These are phyloP conservation scores for Tachuris rubrigastra DNA, from an alignment of 2,113 vertebrate genomes.

Conservation along the genomic window DNA sequence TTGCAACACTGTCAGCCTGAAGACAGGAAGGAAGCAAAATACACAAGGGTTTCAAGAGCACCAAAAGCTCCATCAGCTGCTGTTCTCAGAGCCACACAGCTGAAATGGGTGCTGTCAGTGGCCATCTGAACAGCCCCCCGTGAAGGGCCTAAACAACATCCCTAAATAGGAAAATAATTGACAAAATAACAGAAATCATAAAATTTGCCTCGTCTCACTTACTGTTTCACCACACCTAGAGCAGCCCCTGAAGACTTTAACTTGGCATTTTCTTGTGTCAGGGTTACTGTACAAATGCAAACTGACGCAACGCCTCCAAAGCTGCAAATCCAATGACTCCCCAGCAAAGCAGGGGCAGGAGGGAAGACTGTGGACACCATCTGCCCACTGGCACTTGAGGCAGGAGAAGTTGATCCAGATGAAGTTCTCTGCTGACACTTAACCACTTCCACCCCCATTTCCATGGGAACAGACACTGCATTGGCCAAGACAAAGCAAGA, in stretches of 20 bases:
- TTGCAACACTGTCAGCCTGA: background rate
- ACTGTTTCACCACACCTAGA: background rate
- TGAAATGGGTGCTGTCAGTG: background rate
- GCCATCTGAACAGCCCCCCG: background rate
- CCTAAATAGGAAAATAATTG: background rate
- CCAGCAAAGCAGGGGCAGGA: background rate
- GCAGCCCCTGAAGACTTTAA: background rate
- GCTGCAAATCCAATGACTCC: background rate
- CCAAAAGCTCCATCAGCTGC: background rate
- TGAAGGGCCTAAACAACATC: background rate
- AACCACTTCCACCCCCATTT: slow-evolving; percentile 22
- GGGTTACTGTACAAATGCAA: background rate
- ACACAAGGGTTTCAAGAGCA: background rate
- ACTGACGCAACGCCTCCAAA: background rate
- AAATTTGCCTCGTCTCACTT: background rate
- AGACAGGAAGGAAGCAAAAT: background rate
- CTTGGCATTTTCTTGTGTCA: no score
- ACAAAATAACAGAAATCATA: background rate
- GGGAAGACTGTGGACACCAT: background rate
- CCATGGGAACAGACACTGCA: slow-evolving; percentile 47
- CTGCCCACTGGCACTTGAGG: background rate
- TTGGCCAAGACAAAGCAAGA: slow-evolving; percentile 31
- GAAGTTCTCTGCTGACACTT: background rate
- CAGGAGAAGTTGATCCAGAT: background rate
- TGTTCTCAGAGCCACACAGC: background rate